phyloP scores from a whole-genome alignment of 2,113 vertebrate genomes.

The Oplegnathus fasciatus region DNA sequence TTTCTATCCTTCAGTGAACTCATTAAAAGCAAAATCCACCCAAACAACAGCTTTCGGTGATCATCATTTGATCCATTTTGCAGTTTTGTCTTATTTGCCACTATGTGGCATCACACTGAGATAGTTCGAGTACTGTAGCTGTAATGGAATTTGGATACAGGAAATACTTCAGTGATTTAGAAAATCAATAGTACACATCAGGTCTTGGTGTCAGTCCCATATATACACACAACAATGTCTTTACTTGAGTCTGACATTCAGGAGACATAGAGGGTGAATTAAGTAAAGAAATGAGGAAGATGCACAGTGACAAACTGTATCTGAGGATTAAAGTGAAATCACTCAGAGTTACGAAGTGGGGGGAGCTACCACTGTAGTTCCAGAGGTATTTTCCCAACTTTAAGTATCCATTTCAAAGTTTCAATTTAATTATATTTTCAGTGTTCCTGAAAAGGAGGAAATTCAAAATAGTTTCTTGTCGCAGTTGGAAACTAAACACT shows the following conservation, averaged over 20 bases:
- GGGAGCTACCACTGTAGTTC: not conserved
- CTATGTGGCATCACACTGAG: not conserved
- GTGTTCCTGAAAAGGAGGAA: too few species aligned
- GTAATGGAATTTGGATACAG: not conserved
- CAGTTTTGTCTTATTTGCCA: not conserved
- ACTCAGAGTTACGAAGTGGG: not conserved
- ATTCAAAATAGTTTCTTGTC: too few species aligned
- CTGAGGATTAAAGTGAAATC: not conserved
- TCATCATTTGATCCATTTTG: not conserved
- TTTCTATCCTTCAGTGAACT: not conserved
- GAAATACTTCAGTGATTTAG: not conserved
- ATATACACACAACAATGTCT: not conserved
- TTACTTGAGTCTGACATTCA: not conserved
- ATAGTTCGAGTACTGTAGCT: not conserved
- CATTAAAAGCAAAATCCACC: not conserved
- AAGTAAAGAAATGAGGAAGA: not conserved
- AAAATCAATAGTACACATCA: slow-evolving; percentile 26
- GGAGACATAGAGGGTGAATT: not conserved
- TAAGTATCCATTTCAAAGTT: not conserved
- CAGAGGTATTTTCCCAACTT: not conserved
- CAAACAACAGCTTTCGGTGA: not conserved
- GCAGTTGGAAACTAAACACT: too few species aligned
- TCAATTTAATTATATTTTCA: not conserved
- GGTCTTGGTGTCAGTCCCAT: not conserved
- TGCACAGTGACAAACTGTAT: not conserved